Evolutionary conservation across 30 jellyfish, hydroid and myxozoan genomes (phyloP), one percentile per base, ranked within the genome.

Genomic region (Sanderia malayensis): DNA sequence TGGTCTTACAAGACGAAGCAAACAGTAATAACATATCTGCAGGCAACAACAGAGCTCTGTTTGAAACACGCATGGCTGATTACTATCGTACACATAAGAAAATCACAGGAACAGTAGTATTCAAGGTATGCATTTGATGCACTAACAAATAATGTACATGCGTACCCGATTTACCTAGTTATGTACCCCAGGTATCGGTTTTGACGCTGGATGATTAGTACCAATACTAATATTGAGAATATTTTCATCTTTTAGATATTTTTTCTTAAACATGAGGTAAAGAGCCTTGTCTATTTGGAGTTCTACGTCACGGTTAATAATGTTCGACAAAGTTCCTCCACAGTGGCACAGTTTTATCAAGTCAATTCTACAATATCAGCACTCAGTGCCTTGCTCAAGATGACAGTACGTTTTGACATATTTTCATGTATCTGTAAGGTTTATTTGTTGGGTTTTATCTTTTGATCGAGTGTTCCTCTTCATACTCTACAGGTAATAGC

Each of bases 211-310:
- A 6, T 41, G 11, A 6, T 41, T 41, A 6, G 15, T 6, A 6
- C 15, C 55, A 41, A 6, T 41, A 41, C 55, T 41, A 21, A 22
- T n/a, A n/a, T n/a, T n/a, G n/a, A n/a, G n/a, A n/a, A n/a, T n/a
- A n/a, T 60, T 66, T 77, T 2, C 3, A 27, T 41, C 46, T 63
- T 87, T 21, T 67, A 87, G 96, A 71, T 80, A 44, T 24, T 55
- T 0, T 87, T 29, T 47, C 28, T 80, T 9, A 67, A 37, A 32
- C 91, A 65, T 58, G 96, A 87, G 58, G 76, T 58, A 26, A 74
- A 71, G 62, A 46, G 20, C 66, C 67, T 81, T 13, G 94, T 79
- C 58, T 87, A 87, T 47, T 30, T 87, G 74, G 96, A 87, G 70
- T 71, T 87, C 44, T 78, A 79, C 44, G 80, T 87, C 58, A 65